Percentiles rank a stretch among this genome's conserved stretches.
Evolutionary conservation across 2,888 invertebrate genomes (phyloP).

Genomic region (Dolomedes plantarius): DNA sequence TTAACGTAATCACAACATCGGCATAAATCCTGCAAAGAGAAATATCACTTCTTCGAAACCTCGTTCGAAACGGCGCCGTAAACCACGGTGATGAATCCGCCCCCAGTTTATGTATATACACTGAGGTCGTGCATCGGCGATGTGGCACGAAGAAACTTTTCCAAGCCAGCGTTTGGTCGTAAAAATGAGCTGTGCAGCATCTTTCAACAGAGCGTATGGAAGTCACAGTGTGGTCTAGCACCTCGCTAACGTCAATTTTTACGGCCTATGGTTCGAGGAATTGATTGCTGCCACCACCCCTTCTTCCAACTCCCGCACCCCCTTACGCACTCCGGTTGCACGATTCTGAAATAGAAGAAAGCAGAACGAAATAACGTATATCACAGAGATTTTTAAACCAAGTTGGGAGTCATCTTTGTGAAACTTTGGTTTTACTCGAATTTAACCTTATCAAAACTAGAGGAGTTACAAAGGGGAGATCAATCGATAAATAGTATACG

Average conservation of each 20-base stretch:
- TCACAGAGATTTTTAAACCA: too few species aligned
- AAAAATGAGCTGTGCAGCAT: constrained; percentile 50
- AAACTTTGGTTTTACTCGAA: too few species aligned
- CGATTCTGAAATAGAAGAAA: too few species aligned
- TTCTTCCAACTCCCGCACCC: background rate
- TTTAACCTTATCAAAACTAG: too few species aligned
- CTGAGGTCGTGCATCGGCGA: constrained; percentile 24
- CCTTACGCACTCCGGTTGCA: too few species aligned
- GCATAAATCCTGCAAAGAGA: constrained; percentile 48
- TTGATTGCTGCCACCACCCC: background rate
- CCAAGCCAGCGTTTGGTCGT: constrained; percentile 28
- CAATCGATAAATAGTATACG: too few species aligned
- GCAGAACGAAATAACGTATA: too few species aligned
- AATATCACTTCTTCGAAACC: constrained; percentile 34
- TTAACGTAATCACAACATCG: constrained; percentile 66
- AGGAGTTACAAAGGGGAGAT: too few species aligned
- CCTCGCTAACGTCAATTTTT: constrained; percentile 50
- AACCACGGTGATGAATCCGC: constrained; percentile 19
- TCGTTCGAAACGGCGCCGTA: constrained; percentile 50
- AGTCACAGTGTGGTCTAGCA: constrained; percentile 37
- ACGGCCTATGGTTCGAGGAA: background rate
- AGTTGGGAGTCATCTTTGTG: too few species aligned
- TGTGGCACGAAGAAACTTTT: constrained; percentile 17
- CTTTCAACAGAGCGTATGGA: constrained; percentile 34
- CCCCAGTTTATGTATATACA: constrained; percentile 37